Conservation (phyloP, 2,113 vertebrate species). For the Dicentrarchus labrax region DNA sequence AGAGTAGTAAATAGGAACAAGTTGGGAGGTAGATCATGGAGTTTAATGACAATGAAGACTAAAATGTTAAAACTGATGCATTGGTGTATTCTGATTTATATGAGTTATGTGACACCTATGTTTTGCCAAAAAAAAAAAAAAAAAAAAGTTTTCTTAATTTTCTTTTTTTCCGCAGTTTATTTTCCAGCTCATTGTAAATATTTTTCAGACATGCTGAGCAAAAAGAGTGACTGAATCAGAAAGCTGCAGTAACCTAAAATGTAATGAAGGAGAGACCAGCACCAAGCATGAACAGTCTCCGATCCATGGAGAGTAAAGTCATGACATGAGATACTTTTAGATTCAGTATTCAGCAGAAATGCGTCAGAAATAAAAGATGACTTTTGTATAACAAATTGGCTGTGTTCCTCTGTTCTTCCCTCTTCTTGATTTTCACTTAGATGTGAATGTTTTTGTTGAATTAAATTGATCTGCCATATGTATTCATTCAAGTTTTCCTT, state of each 20-base stretch:
- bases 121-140: background rate
- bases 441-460: conserved; percentile 44
- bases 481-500: conserved; percentile 39
- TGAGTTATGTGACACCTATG: background rate
- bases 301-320: background rate
- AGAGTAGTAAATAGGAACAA: background rate
- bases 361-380: conserved; percentile 1
- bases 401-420: conserved; percentile 6
- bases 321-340: background rate
- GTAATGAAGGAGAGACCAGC: background rate
- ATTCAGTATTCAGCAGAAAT: background rate
- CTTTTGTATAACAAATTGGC: conserved; percentile 28
- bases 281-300: background rate
- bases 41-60: background rate
- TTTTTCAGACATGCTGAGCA: background rate
- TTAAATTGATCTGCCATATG: conserved; percentile 44
- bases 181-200: background rate
- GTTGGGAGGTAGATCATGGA: background rate
- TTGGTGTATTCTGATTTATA: background rate
- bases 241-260: background rate
- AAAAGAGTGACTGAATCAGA: background rate
- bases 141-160: background rate
- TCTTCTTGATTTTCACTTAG: conserved; percentile 34
- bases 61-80: background rate
- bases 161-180: background rate